Conservation (phyloP, 1,140 invertebrate species). For the Drosophila arizonae region DNA sequence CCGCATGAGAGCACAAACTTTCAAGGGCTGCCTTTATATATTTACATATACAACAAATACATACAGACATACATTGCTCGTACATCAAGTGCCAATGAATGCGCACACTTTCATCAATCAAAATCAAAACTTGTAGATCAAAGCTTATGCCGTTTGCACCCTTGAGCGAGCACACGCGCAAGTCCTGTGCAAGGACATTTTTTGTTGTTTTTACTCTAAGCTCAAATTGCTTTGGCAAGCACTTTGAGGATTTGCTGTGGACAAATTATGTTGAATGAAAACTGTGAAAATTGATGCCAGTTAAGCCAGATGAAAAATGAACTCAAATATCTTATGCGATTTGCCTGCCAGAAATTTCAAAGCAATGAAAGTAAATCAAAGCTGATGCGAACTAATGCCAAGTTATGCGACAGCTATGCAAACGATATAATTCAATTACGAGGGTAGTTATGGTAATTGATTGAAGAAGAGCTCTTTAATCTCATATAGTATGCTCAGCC, state of each 20-base stretch:
- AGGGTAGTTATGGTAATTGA: too few species aligned
- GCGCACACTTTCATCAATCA: slow-evolving; percentile 64
- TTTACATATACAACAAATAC: neutral
- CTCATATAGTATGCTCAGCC: too few species aligned
- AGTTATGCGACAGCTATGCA: too few species aligned
- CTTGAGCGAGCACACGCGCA: slow-evolving; percentile 26
- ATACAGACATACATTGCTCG: neutral
- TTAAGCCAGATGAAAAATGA: neutral
- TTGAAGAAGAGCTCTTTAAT: too few species aligned
- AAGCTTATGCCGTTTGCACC: slow-evolving; percentile 41
- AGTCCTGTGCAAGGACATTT: neutral
- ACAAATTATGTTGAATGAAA: slow-evolving; percentile 25
- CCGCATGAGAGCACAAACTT: neutral
- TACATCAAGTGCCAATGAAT: slow-evolving; percentile 51
- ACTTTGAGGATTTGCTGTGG: too few species aligned
- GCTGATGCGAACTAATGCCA: too few species aligned
- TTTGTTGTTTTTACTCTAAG: slow-evolving; percentile 16
- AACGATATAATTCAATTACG: too few species aligned
- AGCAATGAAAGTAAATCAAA: too few species aligned
- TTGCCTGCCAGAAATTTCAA: too few species aligned
- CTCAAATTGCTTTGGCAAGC: slow-evolving; percentile 20
- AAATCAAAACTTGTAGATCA: slow-evolving; percentile 51
- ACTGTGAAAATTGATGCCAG: slow-evolving; percentile 39
- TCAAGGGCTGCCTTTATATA: neutral
- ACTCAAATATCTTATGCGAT: too few species aligned